Percentiles rank a stretch among this genome's conserved stretches.
Evolutionary conservation across 2,888 invertebrate species (phyloP).

Genomic region (Tenthredo mesomela): DNA sequence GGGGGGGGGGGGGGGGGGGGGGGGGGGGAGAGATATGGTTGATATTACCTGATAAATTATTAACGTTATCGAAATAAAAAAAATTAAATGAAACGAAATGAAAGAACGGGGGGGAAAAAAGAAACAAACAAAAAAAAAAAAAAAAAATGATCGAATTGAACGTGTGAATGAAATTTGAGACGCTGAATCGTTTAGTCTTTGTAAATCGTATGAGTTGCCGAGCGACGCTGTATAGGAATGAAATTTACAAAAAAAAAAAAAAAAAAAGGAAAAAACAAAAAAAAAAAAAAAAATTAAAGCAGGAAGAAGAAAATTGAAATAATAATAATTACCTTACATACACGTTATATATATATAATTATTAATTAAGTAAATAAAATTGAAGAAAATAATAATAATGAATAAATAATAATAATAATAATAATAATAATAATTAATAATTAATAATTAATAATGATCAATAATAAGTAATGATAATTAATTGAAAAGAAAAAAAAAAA

Average conservation of each 20-base stretch:
- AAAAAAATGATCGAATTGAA: not conserved
- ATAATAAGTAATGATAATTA: not conserved
- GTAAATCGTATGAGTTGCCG: slow-evolving; percentile 25
- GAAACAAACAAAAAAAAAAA: not conserved
- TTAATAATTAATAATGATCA: slow-evolving; percentile 13
- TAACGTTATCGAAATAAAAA: too few species aligned
- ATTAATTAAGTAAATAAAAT: not conserved
- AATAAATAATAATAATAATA: not conserved
- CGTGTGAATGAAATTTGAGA: not conserved
- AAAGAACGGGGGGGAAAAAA: not conserved
- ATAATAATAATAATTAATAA: not conserved
- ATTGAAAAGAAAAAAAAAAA: not conserved
- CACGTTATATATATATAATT: not conserved
- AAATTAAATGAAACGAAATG: too few species aligned
- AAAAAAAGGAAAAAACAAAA: not conserved
- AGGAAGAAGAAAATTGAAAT: not conserved
- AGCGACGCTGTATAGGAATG: slow-evolving; percentile 15
- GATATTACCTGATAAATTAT: too few species aligned
- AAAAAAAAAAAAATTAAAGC: too few species aligned
- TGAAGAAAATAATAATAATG: not conserved
- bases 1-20: too few species aligned
- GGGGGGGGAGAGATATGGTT: too few species aligned
- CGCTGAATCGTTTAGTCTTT: not conserved
- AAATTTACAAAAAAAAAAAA: not conserved
- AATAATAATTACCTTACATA: not conserved